Evolutionary conservation across 37 sponge, comb jelly and placozoan genomes (phyloP), one percentile per base, ranked within the genome.

Genomic region (Spongilla lacustris): DNA sequence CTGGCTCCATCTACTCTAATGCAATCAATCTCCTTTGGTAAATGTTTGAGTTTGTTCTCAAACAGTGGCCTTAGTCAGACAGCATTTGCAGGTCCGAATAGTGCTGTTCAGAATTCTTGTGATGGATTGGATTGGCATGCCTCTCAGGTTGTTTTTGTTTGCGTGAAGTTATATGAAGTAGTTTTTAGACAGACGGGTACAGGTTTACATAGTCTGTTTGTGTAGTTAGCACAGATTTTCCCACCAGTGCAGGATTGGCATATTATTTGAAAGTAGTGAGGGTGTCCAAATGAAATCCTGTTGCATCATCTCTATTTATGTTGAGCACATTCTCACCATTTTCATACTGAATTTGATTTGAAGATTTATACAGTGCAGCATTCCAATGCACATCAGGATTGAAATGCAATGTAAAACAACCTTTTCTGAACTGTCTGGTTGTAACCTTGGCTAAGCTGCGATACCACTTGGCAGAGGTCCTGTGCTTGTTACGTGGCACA

Each of bases 251-350:
- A n/a, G 80, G 75, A 19, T 85, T 90, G 11, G 76, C 21, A 80
- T 90, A 69, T 30, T 81, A 76, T 22, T 75, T 74, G 33, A 27
- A 28, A 36, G 90, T 90, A 36, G 86, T 36, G 21, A 90, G 71
- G 19, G 81, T 90, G 36, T 90, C 85, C 19, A 85, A 74, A 2
- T 86, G 30, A 73, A 81, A 90, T n/a, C 90, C 90, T 28, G 86
- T 24, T 31, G 86, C 85, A 85, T 90, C 90, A 81, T 90, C 90
- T 38, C 90, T 30, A 71, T 90, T 90, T 24, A 85, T 74, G 26
- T 81, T 90, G 4, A 81, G 28, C 9, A 84, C 48, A 13, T 84
- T 34, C 26, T 13, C 21, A n/a, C 90, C 90, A 74, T 84, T 76
- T 4, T 23, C n/a, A 80, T 76, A 90, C 58, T 90, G 82, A 21